phyloP scores from a whole-genome alignment of 64 coral and sea anemone species.

The Actinia tenebrosa region DNA sequence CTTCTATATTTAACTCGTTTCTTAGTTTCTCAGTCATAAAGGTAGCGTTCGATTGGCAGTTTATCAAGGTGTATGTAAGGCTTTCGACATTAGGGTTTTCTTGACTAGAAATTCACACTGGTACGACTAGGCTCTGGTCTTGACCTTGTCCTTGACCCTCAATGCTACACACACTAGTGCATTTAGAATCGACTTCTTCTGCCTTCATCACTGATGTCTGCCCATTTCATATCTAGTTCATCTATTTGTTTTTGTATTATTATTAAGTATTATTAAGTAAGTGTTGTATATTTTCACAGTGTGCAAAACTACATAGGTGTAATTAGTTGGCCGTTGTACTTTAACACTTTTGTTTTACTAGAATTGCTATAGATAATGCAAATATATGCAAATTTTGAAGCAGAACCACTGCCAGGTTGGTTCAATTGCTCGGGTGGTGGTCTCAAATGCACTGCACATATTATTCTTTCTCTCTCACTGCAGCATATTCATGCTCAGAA shows the following conservation, averaged over 20 bases:
- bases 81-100: slow-evolving; percentile 20
- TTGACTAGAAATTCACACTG: slow-evolving; percentile 48
- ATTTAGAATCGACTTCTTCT: slow-evolving; percentile 9
- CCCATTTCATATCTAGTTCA: slow-evolving; percentile 9
- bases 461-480: no score
- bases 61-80: slow-evolving; percentile 39
- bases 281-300: no score
- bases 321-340: no score
- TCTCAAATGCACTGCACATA: no score
- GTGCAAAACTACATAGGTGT: no score
- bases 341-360: no score
- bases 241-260: slow-evolving; percentile 3
- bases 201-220: background rate
- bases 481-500: no score
- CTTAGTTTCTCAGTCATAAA: slow-evolving; percentile 61
- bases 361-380: no score
- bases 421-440: no score
- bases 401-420: no score
- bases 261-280: no score
- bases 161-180: slow-evolving; percentile 45
- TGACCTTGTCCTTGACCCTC: slow-evolving; percentile 54
- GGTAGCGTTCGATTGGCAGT: slow-evolving; percentile 60
- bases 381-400: no score
- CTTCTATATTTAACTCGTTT: slow-evolving; percentile 33
- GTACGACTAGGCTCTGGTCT: slow-evolving; percentile 59